phyloP scores from a whole-genome alignment of 2,888 invertebrate species.

The Ophion ellenae region DNA sequence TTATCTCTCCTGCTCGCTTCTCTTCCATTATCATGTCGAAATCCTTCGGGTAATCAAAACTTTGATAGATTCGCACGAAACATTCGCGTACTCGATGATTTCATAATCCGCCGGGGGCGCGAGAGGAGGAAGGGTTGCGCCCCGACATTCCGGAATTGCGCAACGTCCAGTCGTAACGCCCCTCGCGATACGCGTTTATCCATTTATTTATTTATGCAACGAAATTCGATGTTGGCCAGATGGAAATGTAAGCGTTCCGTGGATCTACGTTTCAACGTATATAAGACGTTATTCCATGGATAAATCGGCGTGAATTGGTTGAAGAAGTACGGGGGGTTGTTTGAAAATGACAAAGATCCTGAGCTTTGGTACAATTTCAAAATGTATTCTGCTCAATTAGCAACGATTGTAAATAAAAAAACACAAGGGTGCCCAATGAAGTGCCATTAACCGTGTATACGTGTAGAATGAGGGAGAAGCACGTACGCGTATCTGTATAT shows the following conservation, averaged over 20 bases:
- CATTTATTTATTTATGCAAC: conserved; percentile 50
- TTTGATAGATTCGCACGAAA: conserved; percentile 13
- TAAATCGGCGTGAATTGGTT: too few species aligned
- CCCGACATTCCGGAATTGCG: conserved; percentile 22
- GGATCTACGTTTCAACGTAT: background rate
- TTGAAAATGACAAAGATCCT: too few species aligned
- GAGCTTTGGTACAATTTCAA: too few species aligned
- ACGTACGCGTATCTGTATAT: conserved; percentile 1
- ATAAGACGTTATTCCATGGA: too few species aligned
- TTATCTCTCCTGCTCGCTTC: conserved; percentile 27
- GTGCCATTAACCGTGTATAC: background rate
- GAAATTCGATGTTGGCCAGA: conserved; percentile 29
- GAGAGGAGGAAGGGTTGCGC: background rate
- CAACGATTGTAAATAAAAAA: too few species aligned
- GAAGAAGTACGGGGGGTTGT: too few species aligned
- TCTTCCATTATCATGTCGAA: conserved; percentile 25
- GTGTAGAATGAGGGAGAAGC: background rate
- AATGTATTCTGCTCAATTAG: too few species aligned
- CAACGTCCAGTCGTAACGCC: conserved; percentile 9
- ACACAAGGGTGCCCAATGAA: too few species aligned
- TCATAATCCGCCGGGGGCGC: conserved; percentile 8
- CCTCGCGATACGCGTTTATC: conserved; percentile 27
- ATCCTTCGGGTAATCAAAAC: conserved; percentile 14
- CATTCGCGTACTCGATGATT: conserved; percentile 7
- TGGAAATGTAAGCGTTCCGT: conserved; percentile 20